These are phyloP conservation scores for Liolophura sinensis DNA, from an alignment of 1,140 invertebrate genomes.

Conservation along the genomic window DNA sequence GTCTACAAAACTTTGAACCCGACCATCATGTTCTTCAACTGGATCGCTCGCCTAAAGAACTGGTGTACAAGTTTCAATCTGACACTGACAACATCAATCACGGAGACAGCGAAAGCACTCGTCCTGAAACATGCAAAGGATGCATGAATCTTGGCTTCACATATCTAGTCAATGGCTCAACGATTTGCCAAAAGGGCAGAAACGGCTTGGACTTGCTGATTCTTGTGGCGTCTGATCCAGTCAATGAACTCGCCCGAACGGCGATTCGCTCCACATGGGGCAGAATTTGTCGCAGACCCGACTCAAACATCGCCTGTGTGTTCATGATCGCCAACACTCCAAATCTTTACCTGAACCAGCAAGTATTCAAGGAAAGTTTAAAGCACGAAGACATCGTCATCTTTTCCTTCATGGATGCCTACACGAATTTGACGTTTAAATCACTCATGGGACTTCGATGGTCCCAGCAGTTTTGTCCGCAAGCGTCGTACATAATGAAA, in stretches of 20 bases:
- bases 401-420: slow-evolving; percentile 40
- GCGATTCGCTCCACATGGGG: slow-evolving; percentile 25
- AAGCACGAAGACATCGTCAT: slow-evolving; percentile 36
- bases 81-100: no score
- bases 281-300: slow-evolving; percentile 3
- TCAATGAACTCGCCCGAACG: slow-evolving; percentile 4
- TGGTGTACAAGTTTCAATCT: no score
- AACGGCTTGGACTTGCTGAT: slow-evolving; percentile 12
- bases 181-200: not conserved
- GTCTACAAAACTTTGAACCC: no score
- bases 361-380: slow-evolving; percentile 62
- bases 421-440: slow-evolving; percentile 45
- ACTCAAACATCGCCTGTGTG: slow-evolving; percentile 8
- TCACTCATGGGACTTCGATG: slow-evolving; percentile 85
- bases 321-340: slow-evolving; percentile 19
- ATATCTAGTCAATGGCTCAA: no score
- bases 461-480: slow-evolving; percentile 68
- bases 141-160: no score
- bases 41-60: no score
- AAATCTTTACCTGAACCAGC: slow-evolving; percentile 9
- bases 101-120: not conserved
- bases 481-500: slow-evolving; percentile 76
- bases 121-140: not conserved
- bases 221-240: slow-evolving; percentile 12
- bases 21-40: no score